Conservation (phyloP, 2,113 vertebrate species). For the Cyanocitta stelleri region DNA sequence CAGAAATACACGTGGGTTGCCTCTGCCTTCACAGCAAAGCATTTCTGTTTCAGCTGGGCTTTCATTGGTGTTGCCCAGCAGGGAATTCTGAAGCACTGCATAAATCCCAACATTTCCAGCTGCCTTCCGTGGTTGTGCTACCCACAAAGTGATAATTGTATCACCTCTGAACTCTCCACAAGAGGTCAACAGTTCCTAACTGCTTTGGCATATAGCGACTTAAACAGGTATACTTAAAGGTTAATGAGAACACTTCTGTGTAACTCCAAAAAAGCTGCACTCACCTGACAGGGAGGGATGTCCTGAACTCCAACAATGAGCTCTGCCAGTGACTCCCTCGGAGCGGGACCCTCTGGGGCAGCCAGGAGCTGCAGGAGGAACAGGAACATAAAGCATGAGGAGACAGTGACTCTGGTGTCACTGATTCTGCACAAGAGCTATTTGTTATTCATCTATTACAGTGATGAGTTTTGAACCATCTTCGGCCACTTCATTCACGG, state of each 20-base stretch:
- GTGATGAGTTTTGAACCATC: neutral
- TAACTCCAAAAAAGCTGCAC: neutral
- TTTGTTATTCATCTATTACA: neutral
- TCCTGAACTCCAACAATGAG: constrained; percentile 74
- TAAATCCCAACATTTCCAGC: neutral
- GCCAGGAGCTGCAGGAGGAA: constrained; percentile 57
- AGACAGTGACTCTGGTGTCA: neutral
- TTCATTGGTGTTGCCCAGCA: neutral
- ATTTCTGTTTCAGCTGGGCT: neutral
- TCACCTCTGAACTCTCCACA: neutral
- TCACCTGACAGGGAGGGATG: constrained; percentile 82
- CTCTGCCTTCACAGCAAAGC: neutral
- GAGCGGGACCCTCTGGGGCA: constrained; percentile 19
- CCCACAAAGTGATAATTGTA: fast-evolving
- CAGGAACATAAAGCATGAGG: neutral
- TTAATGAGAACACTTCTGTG: neutral
- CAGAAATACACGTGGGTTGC: fast-evolving
- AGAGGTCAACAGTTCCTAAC: neutral
- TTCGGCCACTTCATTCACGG: neutral
- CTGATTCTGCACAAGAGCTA: neutral
- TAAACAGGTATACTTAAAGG: neutral
- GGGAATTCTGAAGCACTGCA: neutral
- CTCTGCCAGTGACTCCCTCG: constrained; percentile 76
- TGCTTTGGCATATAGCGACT: neutral
- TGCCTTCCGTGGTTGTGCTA: fast-evolving